A percentile compares a stretch with the other conserved stretches of the same genome.
Conservation (phyloP, 2,888 invertebrate genomes). For the Beris morrisii region DNA sequence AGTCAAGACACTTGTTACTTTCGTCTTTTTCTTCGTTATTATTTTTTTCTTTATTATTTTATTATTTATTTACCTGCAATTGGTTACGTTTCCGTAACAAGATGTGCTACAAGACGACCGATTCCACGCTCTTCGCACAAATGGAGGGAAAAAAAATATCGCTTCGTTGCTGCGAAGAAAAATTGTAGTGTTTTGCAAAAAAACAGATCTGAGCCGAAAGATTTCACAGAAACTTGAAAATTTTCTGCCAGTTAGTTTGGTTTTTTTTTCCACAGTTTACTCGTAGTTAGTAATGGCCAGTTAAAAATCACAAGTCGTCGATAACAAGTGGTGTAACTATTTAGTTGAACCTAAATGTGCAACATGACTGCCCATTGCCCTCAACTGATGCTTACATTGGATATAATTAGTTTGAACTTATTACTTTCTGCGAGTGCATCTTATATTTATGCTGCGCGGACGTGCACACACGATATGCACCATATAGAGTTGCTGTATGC, state of each 20-base stretch:
- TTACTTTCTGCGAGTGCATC: constrained; percentile 34
- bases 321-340: constrained; percentile 36
- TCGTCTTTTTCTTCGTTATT: neutral
- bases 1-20: constrained; percentile 10
- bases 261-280: too few relatives aligned
- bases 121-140: neutral
- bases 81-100: constrained; percentile 1
- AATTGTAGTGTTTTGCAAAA: constrained; percentile 3
- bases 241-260: neutral
- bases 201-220: constrained; percentile 1
- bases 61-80: neutral
- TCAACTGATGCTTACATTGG: constrained; percentile 27
- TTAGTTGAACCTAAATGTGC: constrained; percentile 23
- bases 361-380: constrained; percentile 11
- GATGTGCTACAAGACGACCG: neutral
- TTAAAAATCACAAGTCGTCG: constrained; percentile 39
- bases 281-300: constrained; percentile 32
- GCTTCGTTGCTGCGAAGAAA: constrained; percentile 6
- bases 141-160: neutral
- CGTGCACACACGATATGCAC: constrained; percentile 5
- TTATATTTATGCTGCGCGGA: constrained; percentile 13
- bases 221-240: constrained; percentile 4
- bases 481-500: constrained; percentile 10
- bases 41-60: neutral
- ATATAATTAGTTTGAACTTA: constrained; percentile 38